Conservation (phyloP, 2,797 vertebrate genomes). For the Gadopsis bispinosus region DNA sequence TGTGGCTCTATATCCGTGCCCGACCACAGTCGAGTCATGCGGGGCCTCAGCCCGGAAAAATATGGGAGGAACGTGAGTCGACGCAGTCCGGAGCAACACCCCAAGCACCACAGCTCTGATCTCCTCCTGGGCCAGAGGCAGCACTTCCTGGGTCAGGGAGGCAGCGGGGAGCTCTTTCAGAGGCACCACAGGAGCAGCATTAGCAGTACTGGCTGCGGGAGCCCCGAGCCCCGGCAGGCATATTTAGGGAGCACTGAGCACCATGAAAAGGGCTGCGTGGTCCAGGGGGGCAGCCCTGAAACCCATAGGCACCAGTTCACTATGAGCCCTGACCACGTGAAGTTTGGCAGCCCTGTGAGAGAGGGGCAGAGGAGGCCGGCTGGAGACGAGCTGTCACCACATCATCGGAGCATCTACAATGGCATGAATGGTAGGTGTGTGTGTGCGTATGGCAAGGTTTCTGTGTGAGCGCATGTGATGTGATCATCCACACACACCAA, state of each 20-base stretch:
- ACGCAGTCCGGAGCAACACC: slow-evolving; percentile 88
- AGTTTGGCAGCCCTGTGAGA: slow-evolving; percentile 90
- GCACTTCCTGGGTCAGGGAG: slow-evolving; percentile 79
- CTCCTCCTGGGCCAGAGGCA: slow-evolving; percentile 81
- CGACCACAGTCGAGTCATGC: slow-evolving; percentile 89
- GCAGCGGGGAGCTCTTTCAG: slow-evolving; percentile 92
- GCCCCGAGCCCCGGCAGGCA: slow-evolving; percentile 90
- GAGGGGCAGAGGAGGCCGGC: slow-evolving; percentile 91
- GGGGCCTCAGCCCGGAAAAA: slow-evolving; percentile 93
- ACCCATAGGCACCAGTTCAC: slow-evolving; percentile 93
- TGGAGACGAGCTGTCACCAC: slow-evolving; percentile 91
- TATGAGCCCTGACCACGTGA: slow-evolving; percentile 91
- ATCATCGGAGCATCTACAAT: slow-evolving; percentile 95
- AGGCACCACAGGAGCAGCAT: slow-evolving; percentile 90
- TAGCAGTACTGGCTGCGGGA: slow-evolving; percentile 83
- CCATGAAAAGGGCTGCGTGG: slow-evolving; percentile 88
- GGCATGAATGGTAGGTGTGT: slow-evolving; percentile 94
- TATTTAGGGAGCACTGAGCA: slow-evolving; percentile 89
- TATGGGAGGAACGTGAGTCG: slow-evolving; percentile 87
- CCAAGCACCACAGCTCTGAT: slow-evolving; percentile 81
- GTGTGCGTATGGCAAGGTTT: background rate
- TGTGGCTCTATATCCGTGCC: slow-evolving; percentile 89
- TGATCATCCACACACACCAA: background rate
- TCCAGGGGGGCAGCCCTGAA: slow-evolving; percentile 91
- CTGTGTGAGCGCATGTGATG: slow-evolving; percentile 1